Evolutionary conservation across 2,797 vertebrate species (phyloP), one percentile per base, ranked within the genome.

Genomic region (Glyptemys insculpta): DNA sequence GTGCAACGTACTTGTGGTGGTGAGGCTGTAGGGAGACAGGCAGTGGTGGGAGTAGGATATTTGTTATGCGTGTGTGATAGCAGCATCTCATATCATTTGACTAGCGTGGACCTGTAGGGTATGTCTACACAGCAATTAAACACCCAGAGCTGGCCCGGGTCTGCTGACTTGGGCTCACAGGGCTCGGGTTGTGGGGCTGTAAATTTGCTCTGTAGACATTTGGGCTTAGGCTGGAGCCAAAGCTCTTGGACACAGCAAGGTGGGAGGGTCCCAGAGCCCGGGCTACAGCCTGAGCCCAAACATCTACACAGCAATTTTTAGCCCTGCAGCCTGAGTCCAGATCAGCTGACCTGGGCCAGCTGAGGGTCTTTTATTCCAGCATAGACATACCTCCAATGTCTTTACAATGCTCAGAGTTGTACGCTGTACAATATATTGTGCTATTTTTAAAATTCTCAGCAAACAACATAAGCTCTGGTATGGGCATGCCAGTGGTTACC

Each of bases 401-500:
- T 57, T 37, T 87, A 21, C 9, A 79, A 83, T 5, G 79, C 53
- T 80, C 76, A 87, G 89, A 80, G 41, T 31, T 62, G 18, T 57
- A 92, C 50, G 12, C 5, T 27, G 4, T 83, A 68, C 16, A 25
- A 44, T 5, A 34, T 31, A 5, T 62, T 74, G 65, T 72, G 72
- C 15, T 23, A 47, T 81, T 91, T 49, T 49, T 65, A 29, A 41
- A 54, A 49, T 50, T 47, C 54, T 23, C 29, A 49, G n/a, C 47
- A 90, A 59, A 82, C n/a, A 72, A 52, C 53, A 52, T 8, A 2
- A 92, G 44, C 62, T 90, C 19, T 59, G 41, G 41, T 79, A 16
- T 47, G 57, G 9, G 12, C 50, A 50, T 56, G 10, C 52, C 81
- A 76, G 19, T 44, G 52, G 5, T 96, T 96, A 99, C 99, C 99